These are phyloP conservation scores for Circaetus gallicus DNA, from an alignment of 2,113 vertebrate species.

Conservation along the genomic window DNA sequence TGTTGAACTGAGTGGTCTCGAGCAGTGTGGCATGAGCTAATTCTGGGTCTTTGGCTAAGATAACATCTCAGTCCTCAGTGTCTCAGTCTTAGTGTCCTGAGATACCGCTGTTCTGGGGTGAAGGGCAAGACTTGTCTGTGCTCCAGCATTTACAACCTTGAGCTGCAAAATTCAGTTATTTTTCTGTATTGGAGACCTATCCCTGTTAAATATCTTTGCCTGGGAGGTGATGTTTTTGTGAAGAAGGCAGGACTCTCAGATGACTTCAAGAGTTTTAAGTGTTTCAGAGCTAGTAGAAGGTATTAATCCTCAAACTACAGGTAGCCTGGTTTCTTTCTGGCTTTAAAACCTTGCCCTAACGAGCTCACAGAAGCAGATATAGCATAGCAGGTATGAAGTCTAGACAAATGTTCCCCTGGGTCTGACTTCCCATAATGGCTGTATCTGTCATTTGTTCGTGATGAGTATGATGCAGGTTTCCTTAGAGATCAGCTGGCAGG, in stretches of 20 bases:
- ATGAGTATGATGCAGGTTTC: neutral
- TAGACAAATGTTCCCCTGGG: neutral
- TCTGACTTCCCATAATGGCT: neutral
- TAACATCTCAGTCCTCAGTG: neutral
- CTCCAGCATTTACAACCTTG: neutral
- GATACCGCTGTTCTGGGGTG: neutral
- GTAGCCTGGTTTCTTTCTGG: neutral
- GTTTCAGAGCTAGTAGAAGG: neutral
- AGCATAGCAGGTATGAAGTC: neutral
- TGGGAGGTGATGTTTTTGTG: neutral
- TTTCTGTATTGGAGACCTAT: neutral
- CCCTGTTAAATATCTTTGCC: neutral
- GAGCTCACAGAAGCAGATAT: neutral
- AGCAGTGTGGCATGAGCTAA: neutral
- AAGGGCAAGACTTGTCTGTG: neutral
- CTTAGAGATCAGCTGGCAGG: neutral
- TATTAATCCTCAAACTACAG: neutral
- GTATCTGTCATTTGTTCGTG: accelerated
- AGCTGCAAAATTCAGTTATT: neutral
- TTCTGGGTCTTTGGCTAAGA: neutral
- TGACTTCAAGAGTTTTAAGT: neutral
- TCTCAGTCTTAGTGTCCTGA: neutral
- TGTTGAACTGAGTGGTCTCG: accelerated
- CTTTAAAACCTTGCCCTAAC: neutral
- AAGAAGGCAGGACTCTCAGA: neutral